These are phyloP conservation scores for Oncorhynchus clarkii DNA, from an alignment of 2,113 vertebrate species.

Conservation along the genomic window DNA sequence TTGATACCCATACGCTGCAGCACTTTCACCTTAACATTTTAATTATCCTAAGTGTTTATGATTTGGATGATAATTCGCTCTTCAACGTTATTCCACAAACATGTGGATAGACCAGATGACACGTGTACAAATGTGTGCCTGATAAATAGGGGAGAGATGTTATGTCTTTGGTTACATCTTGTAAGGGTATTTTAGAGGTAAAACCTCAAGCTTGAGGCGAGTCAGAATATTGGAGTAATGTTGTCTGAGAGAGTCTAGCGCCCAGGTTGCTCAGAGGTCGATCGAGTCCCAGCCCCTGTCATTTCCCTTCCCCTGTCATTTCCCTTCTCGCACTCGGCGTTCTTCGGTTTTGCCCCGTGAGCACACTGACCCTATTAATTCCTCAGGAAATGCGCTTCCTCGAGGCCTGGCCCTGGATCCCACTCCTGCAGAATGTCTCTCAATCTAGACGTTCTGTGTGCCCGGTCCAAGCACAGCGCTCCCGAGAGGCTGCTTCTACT, in stretches of 20 bases:
- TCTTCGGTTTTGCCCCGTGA: slow-evolving; percentile 21
- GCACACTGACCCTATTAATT: slow-evolving; percentile 49
- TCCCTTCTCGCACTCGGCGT: slow-evolving; percentile 31
- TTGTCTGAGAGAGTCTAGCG: slow-evolving; percentile 27
- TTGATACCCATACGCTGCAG: background rate
- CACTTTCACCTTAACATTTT: background rate
- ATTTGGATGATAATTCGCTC: background rate
- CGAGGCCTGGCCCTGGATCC: slow-evolving; percentile 6
- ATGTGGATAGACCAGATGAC: background rate
- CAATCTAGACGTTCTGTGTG: background rate
- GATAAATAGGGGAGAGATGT: background rate
- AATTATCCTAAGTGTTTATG: background rate
- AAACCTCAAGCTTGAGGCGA: slow-evolving; percentile 54
- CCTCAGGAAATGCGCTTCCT: slow-evolving; percentile 40
- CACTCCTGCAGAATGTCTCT: slow-evolving; percentile 18
- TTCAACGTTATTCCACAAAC: background rate
- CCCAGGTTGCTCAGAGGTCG: slow-evolving; percentile 70
- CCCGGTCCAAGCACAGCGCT: background rate
- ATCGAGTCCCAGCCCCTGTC: slow-evolving; percentile 27
- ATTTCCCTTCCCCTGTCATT: slow-evolving; percentile 35
- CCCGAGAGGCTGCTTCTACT: background rate
- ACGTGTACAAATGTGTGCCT: background rate
- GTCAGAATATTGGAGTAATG: slow-evolving; percentile 62
- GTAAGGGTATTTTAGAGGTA: slow-evolving; percentile 46
- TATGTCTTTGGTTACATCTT: slow-evolving; percentile 22